These are phyloP conservation scores for Holacanthus passer DNA, from an alignment of 2,113 vertebrate genomes.

Conservation along the genomic window DNA sequence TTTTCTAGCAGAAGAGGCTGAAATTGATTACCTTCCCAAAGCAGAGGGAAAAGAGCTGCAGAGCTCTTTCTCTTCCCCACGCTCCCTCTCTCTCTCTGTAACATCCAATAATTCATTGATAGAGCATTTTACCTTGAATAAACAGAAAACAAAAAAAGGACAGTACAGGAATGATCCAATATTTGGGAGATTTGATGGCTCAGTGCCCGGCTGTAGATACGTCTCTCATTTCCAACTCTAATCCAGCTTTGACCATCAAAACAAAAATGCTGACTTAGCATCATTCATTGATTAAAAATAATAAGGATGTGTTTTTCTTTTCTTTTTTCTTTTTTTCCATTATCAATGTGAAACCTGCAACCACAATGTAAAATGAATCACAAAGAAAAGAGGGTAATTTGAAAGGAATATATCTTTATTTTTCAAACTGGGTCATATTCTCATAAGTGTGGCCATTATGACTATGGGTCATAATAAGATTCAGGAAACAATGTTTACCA, in stretches of 20 bases:
- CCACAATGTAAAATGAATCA: no score
- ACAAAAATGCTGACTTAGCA: conserved; percentile 3
- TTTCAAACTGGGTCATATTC: no score
- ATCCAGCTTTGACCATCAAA: conserved; percentile 1
- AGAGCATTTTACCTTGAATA: conserved; percentile 46
- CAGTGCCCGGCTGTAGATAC: conserved; percentile 21
- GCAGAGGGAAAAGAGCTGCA: conserved; percentile 62
- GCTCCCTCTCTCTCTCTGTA: conserved; percentile 36
- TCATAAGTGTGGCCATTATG: no score
- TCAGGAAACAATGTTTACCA: no score
- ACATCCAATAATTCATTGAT: conserved; percentile 60
- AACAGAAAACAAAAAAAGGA: conserved; percentile 42
- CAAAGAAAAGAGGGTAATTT: no score
- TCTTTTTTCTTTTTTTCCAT: no score
- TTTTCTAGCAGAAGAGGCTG: conserved; percentile 59
- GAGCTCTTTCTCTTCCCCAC: conserved; percentile 35
- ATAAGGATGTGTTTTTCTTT: no score
- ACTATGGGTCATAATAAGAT: no score
- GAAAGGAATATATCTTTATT: no score
- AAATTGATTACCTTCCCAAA: conserved; percentile 70
- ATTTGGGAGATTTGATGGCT: conserved; percentile 24
- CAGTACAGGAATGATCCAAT: conserved; percentile 34
- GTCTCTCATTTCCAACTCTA: conserved; percentile 10
- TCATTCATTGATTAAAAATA: conserved; percentile 16
- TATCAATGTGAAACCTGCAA: background rate